These are phyloP conservation scores for Mastomys coucha DNA, from an alignment of 2,113 vertebrate species.

Conservation along the genomic window DNA sequence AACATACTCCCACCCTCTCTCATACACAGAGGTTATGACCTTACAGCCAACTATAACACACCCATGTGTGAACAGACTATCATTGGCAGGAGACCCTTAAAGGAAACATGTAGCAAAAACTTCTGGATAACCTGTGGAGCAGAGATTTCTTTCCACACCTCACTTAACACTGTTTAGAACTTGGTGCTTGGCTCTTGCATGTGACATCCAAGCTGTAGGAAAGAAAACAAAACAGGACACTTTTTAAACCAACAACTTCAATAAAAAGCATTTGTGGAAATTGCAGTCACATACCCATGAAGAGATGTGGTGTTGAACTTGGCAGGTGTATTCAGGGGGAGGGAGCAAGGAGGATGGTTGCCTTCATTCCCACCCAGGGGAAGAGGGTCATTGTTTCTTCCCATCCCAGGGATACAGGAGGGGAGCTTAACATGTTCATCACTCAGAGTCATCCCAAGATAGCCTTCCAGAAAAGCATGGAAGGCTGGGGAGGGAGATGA, in stretches of 20 bases:
- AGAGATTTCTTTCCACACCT: too few relatives aligned
- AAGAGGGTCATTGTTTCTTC: fast-evolving
- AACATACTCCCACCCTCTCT: too few relatives aligned
- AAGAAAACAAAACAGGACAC: neutral
- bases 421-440: neutral
- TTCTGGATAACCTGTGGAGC: fast-evolving
- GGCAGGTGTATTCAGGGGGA: fast-evolving
- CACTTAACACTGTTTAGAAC: too few relatives aligned
- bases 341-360: fast-evolving
- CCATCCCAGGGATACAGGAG: fast-evolving
- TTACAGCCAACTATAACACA: neutral
- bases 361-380: neutral
- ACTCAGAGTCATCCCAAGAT: too few relatives aligned
- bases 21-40: neutral
- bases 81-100: neutral
- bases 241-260: neutral
- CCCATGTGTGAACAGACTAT: neutral
- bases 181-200: neutral
- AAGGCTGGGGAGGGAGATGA: neutral
- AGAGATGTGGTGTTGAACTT: neutral
- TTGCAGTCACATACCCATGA: neutral
- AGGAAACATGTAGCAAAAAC: neutral
- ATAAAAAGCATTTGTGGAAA: neutral
- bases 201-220: neutral
- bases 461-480: fast-evolving